A percentile compares a stretch with the other conserved stretches of the same genome.
These are phyloP conservation scores for Sinotaia quadrata DNA, from an alignment of 2,888 invertebrate species.

Conservation along the genomic window DNA sequence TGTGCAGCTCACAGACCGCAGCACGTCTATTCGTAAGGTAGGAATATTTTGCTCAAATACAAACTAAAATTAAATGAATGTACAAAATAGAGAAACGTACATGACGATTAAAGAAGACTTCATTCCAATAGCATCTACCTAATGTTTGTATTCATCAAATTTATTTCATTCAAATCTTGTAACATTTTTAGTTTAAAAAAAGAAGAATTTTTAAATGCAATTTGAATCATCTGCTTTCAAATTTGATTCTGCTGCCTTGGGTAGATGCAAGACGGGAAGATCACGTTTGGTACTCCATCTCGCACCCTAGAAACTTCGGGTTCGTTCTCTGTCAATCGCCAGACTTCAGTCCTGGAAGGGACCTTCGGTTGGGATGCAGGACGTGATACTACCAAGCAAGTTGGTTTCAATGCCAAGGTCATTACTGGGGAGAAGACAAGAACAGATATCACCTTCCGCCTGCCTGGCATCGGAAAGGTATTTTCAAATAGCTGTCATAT, in stretches of 20 bases:
- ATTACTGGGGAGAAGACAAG: conserved; percentile 42
- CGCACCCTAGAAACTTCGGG: conserved; percentile 39
- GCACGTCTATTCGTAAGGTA: conserved; percentile 24
- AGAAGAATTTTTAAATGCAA: too few relatives aligned
- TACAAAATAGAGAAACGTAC: too few relatives aligned
- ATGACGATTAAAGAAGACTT: too few relatives aligned
- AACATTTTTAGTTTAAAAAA: too few relatives aligned
- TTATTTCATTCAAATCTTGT: too few relatives aligned
- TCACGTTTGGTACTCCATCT: conserved; percentile 44
- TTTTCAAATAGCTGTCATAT: too few relatives aligned
- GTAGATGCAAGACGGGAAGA: conserved; percentile 28
- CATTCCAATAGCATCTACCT: too few relatives aligned
- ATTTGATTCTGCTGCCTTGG: too few relatives aligned
- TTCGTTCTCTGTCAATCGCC: conserved; percentile 14
- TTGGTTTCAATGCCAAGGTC: conserved; percentile 44
- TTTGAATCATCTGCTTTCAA: too few relatives aligned
- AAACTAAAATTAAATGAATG: too few relatives aligned
- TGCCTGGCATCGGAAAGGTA: conserved; percentile 46
- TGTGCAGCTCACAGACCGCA: conserved; percentile 26
- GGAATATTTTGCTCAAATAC: too few relatives aligned
- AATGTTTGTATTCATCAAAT: too few relatives aligned
- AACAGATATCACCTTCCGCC: conserved; percentile 44
- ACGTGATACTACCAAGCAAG: conserved; percentile 49
- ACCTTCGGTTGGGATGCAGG: conserved; percentile 59
- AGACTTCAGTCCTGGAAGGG: conserved; percentile 42